Percentiles rank a stretch among this genome's conserved stretches.
phyloP scores from a whole-genome alignment of 2,113 vertebrate species.

The Malaclemys terrapin region DNA sequence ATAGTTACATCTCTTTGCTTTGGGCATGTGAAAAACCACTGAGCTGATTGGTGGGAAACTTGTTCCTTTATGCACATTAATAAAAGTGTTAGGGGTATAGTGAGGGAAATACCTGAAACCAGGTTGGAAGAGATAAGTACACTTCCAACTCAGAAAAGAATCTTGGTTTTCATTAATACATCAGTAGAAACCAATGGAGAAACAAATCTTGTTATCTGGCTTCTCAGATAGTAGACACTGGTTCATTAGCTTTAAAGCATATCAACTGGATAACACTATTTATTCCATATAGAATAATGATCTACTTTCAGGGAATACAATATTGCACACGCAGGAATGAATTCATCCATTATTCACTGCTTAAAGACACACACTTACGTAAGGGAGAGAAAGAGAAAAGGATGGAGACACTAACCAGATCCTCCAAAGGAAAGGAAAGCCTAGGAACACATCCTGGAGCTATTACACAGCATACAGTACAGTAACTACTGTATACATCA shows the following conservation, averaged over 20 bases:
- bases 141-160: slow-evolving; percentile 59
- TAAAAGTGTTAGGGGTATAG: background rate
- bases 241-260: slow-evolving; percentile 81
- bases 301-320: slow-evolving; percentile 68
- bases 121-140: slow-evolving; percentile 43
- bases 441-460: background rate
- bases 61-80: accelerated
- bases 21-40: background rate
- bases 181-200: slow-evolving; percentile 76
- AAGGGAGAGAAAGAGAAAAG: background rate
- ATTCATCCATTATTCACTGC: slow-evolving; percentile 55
- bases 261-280: slow-evolving; percentile 78
- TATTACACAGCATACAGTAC: slow-evolving; percentile 14
- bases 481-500: slow-evolving; percentile 49
- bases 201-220: slow-evolving; percentile 79
- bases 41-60: background rate
- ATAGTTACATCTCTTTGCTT: background rate
- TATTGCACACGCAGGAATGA: slow-evolving; percentile 50
- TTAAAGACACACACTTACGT: slow-evolving; percentile 2
- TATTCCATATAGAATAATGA: slow-evolving; percentile 79
- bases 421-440: slow-evolving; percentile 35
- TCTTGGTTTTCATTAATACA: slow-evolving; percentile 78
- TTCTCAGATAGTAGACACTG: slow-evolving; percentile 76
- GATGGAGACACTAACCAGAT: slow-evolving; percentile 22
- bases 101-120: background rate